These are phyloP conservation scores for Aurelia aurita complex sp. Pacific DNA, from an alignment of 30 jellyfish, hydroid and myxozoan genomes.

Conservation along the genomic window DNA sequence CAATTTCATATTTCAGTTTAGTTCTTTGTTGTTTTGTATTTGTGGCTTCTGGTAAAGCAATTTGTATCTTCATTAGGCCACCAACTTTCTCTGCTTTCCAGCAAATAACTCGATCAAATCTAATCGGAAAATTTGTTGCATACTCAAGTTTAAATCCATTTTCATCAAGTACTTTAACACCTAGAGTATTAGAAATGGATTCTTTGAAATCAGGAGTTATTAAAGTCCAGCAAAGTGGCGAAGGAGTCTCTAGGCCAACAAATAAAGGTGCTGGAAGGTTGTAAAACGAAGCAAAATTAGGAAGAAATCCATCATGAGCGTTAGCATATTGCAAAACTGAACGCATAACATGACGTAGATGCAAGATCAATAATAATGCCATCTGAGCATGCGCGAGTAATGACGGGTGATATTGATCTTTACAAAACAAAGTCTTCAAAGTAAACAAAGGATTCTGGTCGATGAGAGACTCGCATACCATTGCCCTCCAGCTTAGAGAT, in stretches of 20 bases:
- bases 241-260: slow-evolving; percentile 93
- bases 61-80: slow-evolving; percentile 77
- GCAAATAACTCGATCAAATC: slow-evolving; percentile 95
- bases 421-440: slow-evolving; percentile 79
- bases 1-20: slow-evolving; percentile 68
- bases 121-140: slow-evolving; percentile 96
- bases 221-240: slow-evolving; percentile 97
- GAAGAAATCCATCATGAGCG: slow-evolving; percentile 82
- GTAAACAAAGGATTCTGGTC: slow-evolving; percentile 72
- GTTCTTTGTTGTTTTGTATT: neutral
- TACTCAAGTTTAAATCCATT: slow-evolving; percentile 93
- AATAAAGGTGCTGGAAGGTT: slow-evolving; percentile 89
- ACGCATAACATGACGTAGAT: slow-evolving; percentile 97
- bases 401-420: slow-evolving; percentile 97
- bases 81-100: slow-evolving; percentile 92
- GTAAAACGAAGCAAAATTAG: slow-evolving; percentile 61
- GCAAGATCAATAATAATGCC: slow-evolving; percentile 86
- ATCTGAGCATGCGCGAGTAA: slow-evolving; percentile 97
- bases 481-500: slow-evolving; percentile 96
- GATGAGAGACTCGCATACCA: slow-evolving; percentile 92
- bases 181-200: slow-evolving; percentile 58
- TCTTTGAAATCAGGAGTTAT: slow-evolving; percentile 91
- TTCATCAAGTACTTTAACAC: slow-evolving; percentile 70
- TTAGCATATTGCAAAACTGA: slow-evolving; percentile 95
- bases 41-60: slow-evolving; percentile 56